Evolutionary conservation across 2,797 vertebrate species (phyloP), one percentile per base, ranked within the genome.

Genomic region (Lepus townsendii): DNA sequence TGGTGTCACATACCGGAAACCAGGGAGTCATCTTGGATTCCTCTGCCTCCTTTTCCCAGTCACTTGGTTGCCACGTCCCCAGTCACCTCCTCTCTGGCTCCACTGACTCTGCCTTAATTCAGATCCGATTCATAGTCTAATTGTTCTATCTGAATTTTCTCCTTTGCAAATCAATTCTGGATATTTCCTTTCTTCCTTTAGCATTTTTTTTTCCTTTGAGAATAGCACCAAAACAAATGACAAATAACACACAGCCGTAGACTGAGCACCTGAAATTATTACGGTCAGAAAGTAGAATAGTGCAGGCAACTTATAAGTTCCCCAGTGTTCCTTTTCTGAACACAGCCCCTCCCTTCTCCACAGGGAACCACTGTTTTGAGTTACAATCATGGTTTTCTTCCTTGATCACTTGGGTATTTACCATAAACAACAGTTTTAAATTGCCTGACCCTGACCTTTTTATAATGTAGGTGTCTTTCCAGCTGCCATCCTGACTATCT

Each of bases 141-240:
- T 62, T 84, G 38, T n/a, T 57, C 71, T 65, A 50, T 30, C 52
- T 30, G 77, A 52, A 78, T 91, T 78, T 32, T 75, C 24, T 65
- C 11, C 27, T 63, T 52, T 69, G 16, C n/a, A 76, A 87, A 42
- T 73, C 63, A 62, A 54, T 71, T 69, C 69, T 69, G 57, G 32
- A 32, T 42, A 77, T 71, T 91, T 90, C 83, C 38, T 62, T 87
- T 75, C 86, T 71, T 27, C 78, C 88, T 50, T 69, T 62, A 24
- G 47, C 4, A 8, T 50, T 90, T 71, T 52, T 83, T 66, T 87
- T 69, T 57, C 26, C 68, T 57, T 38, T 50, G 32, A 66, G 77
- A 85, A 79, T 32, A 78, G 73, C n/a, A 60, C 19, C 50, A 30
- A 80, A 35, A 66, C 66, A 47, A 75, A 47, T 7, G 27, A 57